Base-by-base conservation (phyloP, 1,140 invertebrate genomes). In the Drosophila guanche region DNA sequence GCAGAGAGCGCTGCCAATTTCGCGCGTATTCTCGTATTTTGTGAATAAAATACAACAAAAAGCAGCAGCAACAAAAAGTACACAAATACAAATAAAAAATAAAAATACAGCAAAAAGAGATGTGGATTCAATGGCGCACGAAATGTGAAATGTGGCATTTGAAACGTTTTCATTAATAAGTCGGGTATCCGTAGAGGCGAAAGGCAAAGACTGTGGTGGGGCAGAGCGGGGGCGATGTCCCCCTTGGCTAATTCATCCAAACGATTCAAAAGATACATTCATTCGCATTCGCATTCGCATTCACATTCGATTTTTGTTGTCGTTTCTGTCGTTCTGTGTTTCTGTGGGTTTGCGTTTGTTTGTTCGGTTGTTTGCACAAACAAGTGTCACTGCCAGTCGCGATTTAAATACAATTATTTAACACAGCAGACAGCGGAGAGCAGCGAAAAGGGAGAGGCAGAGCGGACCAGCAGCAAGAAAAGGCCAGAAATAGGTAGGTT, bases 91-190 rank as follows among this genome's bases (percentile, higher is more conserved):
- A 68, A 55, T 54, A 68, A 66, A 68, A 55, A 68, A 67, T 67
- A 69, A 71, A 65, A 51, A 22, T n/a, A 33, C 20, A 6, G 16
- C 16, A 16, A 40, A 41, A 48, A 14, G 68, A 62, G 69, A 55
- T 65, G 70, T 85, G 71, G 71, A 76, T 85, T 85, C 67, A 85
- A 68, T 76, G 72, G 71, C 71, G 71, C 66, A 71, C 71, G 63
- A 75, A 69, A 65, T 67, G 69, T 74, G 76, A 79, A 84, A 79
- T 85, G 76, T 72, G 76, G 76, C 68, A 86, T 85, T 86, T 62
- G 77, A 86, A 77, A 73, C 77, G 81, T 73, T 86, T 85, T 85
- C 81, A 85, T 85, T 85, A 85, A 85, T 85, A 85, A 86, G 81
- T 77, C 16, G 63, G 67, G 58, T 33, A 66, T 29, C 33, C 7